Evolutionary conservation across 2,113 vertebrate species (phyloP).

Genomic region (Sminthopsis crassicaudata): DNA sequence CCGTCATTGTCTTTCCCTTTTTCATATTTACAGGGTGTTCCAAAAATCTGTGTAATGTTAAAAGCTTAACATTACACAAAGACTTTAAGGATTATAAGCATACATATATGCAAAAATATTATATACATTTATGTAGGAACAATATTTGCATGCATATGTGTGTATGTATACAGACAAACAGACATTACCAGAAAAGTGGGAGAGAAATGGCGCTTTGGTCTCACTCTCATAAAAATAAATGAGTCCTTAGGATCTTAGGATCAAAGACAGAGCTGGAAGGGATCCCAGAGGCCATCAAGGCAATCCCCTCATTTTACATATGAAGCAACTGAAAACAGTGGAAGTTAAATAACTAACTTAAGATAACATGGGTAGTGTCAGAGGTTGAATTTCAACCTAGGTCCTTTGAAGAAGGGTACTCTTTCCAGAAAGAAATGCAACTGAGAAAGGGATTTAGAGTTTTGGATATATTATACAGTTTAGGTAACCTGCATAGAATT

Average conservation of each 20-base stretch:
- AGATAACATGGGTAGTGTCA: background rate
- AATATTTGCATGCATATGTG: too few relatives aligned
- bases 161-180: too few relatives aligned
- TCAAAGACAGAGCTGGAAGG: background rate
- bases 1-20: too few relatives aligned
- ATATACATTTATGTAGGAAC: background rate
- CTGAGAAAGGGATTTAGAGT: background rate
- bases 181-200: background rate
- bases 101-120: background rate
- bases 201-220: background rate
- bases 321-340: background rate
- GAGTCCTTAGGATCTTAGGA: background rate
- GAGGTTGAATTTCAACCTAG: background rate
- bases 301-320: background rate
- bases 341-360: background rate
- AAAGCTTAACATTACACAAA: background rate
- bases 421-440: background rate
- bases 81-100: background rate
- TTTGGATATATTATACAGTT: background rate
- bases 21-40: background rate
- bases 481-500: background rate
- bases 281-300: background rate
- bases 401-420: background rate
- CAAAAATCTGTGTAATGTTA: background rate
- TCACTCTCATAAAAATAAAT: background rate